A percentile compares a stretch with the other conserved stretches of the same genome.
Evolutionary conservation across 23 tunicate genomes (phyloP).

Genomic region (Styela clava): DNA sequence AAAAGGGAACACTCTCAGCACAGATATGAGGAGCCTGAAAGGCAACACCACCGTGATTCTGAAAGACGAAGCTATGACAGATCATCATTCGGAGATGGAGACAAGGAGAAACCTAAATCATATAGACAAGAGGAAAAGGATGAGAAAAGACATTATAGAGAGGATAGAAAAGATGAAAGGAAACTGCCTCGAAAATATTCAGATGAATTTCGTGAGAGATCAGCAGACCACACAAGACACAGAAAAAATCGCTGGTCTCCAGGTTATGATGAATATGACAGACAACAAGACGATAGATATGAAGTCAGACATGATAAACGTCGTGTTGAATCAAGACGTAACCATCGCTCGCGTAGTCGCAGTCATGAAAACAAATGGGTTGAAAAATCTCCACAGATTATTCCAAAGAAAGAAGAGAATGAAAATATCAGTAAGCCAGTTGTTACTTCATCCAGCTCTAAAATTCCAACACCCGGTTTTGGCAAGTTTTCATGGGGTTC

Average conservation of each 20-base stretch:
- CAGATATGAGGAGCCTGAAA: not conserved
- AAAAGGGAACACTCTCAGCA: not conserved
- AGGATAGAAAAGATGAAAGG: not conserved
- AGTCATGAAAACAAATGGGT: not conserved
- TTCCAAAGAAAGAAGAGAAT: too few species aligned
- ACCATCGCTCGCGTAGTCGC: not conserved
- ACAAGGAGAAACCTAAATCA: not conserved
- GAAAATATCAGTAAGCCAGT: not conserved
- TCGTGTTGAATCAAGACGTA: not conserved
- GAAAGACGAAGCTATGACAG: not conserved
- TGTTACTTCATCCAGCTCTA: not conserved
- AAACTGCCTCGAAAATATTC: not conserved
- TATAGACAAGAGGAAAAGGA: not conserved
- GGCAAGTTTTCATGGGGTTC: conserved; percentile 62
- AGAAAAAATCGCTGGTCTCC: conserved; percentile 58
- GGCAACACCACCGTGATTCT: not conserved
- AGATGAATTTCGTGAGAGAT: conserved; percentile 1
- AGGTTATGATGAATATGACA: conserved; percentile 68
- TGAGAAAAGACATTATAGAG: not conserved
- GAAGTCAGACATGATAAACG: conserved; percentile 4
- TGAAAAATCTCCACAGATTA: not conserved
- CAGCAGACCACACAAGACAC: not conserved
- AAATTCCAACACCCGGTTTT: conserved; percentile 34
- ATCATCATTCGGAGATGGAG: not conserved
- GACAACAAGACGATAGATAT: conserved; percentile 7